Conservation (phyloP, 1,140 invertebrate species). For the Drosophila baimaii region DNA sequence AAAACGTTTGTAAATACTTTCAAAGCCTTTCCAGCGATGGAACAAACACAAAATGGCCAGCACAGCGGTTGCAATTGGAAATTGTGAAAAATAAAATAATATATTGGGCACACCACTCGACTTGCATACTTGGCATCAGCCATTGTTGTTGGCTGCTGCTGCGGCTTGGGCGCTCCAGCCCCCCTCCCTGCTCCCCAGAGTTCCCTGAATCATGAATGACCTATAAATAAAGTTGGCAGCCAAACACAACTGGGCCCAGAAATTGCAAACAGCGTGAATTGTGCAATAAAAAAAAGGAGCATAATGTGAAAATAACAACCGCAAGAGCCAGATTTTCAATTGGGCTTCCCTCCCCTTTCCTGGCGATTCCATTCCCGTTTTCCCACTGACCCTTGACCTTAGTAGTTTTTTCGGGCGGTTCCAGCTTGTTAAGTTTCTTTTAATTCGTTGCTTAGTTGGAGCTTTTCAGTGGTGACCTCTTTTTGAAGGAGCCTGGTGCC, state of each 20-base stretch:
- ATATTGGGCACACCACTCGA: conserved; percentile 49
- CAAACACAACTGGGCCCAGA: conserved; percentile 63
- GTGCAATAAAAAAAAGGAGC: conserved; percentile 71
- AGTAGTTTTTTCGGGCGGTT: conserved; percentile 5
- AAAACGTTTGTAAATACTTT: conserved; percentile 81
- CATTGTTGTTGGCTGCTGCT: conserved; percentile 40
- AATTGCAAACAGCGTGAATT: conserved; percentile 70
- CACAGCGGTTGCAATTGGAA: conserved; percentile 57
- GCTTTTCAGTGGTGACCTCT: background rate
- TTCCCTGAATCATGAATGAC: conserved; percentile 57
- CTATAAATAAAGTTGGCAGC: conserved; percentile 81
- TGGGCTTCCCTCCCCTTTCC: conserved; percentile 19
- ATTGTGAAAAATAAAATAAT: conserved; percentile 70
- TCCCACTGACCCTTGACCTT: conserved; percentile 49
- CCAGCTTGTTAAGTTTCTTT: conserved; percentile 14
- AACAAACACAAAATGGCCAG: conserved; percentile 73
- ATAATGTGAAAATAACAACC: conserved; percentile 65
- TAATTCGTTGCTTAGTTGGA: background rate
- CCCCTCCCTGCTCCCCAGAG: conserved; percentile 16
- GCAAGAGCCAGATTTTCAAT: conserved; percentile 46
- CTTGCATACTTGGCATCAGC: conserved; percentile 51
- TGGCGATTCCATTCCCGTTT: conserved; percentile 6
- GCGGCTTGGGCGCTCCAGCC: conserved; percentile 17
- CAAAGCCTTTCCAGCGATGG: conserved; percentile 80
- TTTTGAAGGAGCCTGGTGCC: background rate